These are phyloP conservation scores for Phortica magna DNA, from an alignment of 2,888 invertebrate species.

Conservation along the genomic window DNA sequence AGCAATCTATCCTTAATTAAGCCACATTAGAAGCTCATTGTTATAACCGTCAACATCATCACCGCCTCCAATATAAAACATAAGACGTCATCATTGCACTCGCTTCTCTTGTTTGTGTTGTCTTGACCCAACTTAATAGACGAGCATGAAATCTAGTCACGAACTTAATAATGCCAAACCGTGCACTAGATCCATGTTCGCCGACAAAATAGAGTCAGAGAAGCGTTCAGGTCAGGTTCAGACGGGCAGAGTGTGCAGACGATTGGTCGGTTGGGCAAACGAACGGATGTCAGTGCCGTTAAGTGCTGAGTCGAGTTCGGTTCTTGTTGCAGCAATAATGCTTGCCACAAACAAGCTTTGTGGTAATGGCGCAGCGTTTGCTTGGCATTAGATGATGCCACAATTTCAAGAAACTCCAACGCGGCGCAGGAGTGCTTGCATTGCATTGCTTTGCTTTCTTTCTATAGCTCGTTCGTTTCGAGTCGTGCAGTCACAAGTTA, in stretches of 20 bases:
- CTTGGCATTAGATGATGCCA: no score
- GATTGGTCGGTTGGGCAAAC: conserved; percentile 46
- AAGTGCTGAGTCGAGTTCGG: neutral
- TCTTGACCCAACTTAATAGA: conserved; percentile 79
- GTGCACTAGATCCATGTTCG: conserved; percentile 79
- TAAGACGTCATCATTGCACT: conserved; percentile 14
- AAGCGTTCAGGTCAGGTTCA: conserved; percentile 40
- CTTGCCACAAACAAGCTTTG: no score
- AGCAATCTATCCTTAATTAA: no score
- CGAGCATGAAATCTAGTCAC: conserved; percentile 80
- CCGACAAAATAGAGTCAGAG: conserved; percentile 79
- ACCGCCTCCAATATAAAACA: neutral
- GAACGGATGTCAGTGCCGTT: conserved; percentile 36
- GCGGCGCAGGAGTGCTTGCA: no score
- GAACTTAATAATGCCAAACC: conserved; percentile 79
- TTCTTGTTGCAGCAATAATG: neutral
- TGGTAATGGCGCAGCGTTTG: no score
- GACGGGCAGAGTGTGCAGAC: neutral
- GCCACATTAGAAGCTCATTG: no score
- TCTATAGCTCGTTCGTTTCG: no score
- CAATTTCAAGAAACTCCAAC: no score
- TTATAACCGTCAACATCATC: neutral
- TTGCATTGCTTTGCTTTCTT: no score
- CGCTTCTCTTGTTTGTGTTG: conserved; percentile 56
- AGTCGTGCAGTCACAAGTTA: conserved; percentile 13